Conservation (phyloP, 1,140 invertebrate genomes). For the Aphelinus certus region DNA sequence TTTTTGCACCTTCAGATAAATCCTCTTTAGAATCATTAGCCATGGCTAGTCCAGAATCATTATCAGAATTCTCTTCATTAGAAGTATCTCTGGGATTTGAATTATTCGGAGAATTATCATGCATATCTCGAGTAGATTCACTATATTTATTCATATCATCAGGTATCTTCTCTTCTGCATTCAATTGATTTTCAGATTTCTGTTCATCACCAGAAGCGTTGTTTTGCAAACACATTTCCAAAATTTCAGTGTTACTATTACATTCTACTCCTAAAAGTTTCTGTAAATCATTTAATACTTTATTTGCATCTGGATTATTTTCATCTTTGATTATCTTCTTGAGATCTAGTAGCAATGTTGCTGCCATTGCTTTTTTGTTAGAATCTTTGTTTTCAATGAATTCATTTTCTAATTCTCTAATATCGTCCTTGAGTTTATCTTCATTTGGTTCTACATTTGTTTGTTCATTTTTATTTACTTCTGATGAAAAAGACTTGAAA, state of each 20-base stretch:
- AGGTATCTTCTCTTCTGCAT: slow-evolving; percentile 3
- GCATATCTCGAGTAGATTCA: background rate
- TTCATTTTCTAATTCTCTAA: slow-evolving; percentile 50
- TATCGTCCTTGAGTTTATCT: background rate
- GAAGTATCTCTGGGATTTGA: no score
- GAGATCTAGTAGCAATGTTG: slow-evolving; percentile 52
- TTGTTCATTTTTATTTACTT: no score
- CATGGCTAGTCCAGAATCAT: no score
- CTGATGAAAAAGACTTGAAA: no score
- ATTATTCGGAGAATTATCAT: no score
- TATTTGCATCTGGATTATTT: slow-evolving; percentile 52
- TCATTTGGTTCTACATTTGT: no score
- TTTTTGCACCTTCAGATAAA: no score
- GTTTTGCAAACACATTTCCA: slow-evolving; percentile 48
- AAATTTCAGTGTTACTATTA: slow-evolving; percentile 53
- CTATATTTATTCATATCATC: slow-evolving; percentile 5
- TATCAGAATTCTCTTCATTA: no score
- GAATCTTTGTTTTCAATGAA: slow-evolving; percentile 44
- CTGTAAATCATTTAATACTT: slow-evolving; percentile 57
- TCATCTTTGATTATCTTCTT: slow-evolving; percentile 54
- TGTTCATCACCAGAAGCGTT: slow-evolving; percentile 38
- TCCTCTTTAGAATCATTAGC: no score
- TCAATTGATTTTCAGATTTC: slow-evolving; percentile 17
- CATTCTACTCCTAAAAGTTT: slow-evolving; percentile 54
- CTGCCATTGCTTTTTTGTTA: slow-evolving; percentile 48